Evolutionary conservation across 2,888 invertebrate species (phyloP), one percentile per base, ranked within the genome.

Genomic region (Capitulum mitella): DNA sequence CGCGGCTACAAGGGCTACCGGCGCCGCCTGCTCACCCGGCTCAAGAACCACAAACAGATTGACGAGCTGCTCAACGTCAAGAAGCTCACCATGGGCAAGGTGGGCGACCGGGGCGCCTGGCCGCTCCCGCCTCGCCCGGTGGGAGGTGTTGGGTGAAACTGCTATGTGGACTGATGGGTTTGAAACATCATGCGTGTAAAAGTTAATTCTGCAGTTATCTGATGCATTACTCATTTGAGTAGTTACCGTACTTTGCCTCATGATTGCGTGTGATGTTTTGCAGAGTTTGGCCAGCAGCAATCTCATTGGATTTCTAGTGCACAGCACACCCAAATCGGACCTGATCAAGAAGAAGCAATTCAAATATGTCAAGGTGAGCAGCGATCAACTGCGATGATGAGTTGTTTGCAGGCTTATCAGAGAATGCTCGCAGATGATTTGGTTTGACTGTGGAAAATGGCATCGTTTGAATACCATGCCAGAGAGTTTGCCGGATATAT

Each of bases 1-100:
- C 70, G 70, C 40, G 70, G 70, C 37, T 37, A 70, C 70, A 70
- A 70, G 70, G 70, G 70, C 70, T 70, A 70, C 70, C 70, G 70
- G 26, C 70, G 70, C 70, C 70, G 70, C 37, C 40, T 70, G 70
- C 40, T 70, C 37, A 70, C 70, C 26, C 70, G 70, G 3, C 70
- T 70, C 10, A 70, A 70, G 29, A 70, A 70, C 37, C 70, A 70
- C 70, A 70, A 70, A 12, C 70, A 70, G 26, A 70, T 70, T 5
- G 70, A 70, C 70, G 70, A 70, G 26, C 70, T 70, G 40, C 70
- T 70, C 37, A 70, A 70, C 70, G 70, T 70, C 37, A 70, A 70
- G 40, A 70, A 70, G 26, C 70, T 70, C 37, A 70, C 70, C 70
- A 70, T 70, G 70, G 70, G 40, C 2, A 70, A 70, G 64, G 64